A percentile compares a stretch with the other conserved stretches of the same genome.
Evolutionary conservation across 2,113 vertebrate species (phyloP).

Genomic region (Ciconia stormi): DNA sequence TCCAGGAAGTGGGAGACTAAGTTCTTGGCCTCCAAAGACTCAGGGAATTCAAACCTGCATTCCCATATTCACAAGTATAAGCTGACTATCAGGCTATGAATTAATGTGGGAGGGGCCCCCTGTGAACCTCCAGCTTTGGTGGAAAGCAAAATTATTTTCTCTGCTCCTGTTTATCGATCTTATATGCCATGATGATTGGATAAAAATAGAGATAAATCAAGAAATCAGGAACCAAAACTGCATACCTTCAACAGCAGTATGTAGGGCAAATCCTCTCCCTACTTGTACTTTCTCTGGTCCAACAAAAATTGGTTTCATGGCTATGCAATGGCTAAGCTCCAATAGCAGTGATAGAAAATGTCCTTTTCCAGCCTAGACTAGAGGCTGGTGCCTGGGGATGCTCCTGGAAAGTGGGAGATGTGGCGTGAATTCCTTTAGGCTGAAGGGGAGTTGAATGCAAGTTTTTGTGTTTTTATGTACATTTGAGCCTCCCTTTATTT

Average conservation of each 20-base stretch:
- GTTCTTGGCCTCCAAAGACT: not conserved
- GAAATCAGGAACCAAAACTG: not conserved
- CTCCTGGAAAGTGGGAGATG: not conserved
- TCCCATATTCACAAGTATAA: not conserved
- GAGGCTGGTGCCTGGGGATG: not conserved
- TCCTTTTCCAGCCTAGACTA: not conserved
- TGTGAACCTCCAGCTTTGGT: not conserved
- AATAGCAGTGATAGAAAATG: not conserved
- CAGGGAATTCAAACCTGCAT: not conserved
- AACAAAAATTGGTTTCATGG: not conserved
- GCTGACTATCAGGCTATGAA: not conserved
- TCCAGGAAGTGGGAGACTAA: not conserved
- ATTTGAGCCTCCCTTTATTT: not conserved
- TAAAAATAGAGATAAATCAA: not conserved
- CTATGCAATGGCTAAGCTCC: not conserved
- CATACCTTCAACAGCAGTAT: not conserved
- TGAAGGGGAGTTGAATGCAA: not conserved
- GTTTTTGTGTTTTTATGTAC: not conserved
- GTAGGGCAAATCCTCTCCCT: not conserved
- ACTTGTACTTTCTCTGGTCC: not conserved
- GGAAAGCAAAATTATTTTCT: not conserved
- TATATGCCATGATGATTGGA: not conserved
- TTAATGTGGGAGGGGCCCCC: not conserved
- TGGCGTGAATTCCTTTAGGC: not conserved
- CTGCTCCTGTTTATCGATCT: not conserved